A percentile compares a stretch with the other conserved stretches of the same genome.
Conservation (phyloP, 2,888 invertebrate species). For the Cephus nigrinus region DNA sequence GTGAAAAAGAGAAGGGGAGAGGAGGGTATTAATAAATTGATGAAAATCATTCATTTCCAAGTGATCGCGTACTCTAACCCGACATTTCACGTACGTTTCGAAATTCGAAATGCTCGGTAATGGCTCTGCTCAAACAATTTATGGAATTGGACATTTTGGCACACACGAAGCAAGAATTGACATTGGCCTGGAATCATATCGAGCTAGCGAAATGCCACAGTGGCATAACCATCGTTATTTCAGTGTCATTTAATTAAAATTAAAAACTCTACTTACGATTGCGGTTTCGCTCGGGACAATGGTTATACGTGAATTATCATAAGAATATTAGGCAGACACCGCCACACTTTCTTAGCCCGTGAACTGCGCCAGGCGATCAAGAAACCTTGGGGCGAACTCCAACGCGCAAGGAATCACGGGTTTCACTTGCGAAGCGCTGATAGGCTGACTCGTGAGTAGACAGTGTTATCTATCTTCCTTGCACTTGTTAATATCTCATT, state of each 20-base stretch:
- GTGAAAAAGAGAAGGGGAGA: background rate
- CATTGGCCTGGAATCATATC: conserved; percentile 40
- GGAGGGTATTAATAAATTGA: background rate
- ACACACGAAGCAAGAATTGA: conserved; percentile 31
- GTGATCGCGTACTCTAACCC: background rate
- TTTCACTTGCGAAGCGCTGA: conserved; percentile 35
- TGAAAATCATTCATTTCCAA: background rate
- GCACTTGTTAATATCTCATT: background rate
- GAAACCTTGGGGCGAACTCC: conserved; percentile 36
- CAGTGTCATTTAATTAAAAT: background rate
- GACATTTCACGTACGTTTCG: background rate
- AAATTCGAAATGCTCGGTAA: background rate
- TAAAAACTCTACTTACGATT: conserved; percentile 50
- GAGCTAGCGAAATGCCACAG: conserved; percentile 25
- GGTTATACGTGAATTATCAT: conserved; percentile 54
- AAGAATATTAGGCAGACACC: conserved; percentile 42
- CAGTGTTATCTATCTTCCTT: background rate
- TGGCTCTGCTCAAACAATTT: background rate
- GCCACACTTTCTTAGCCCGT: conserved; percentile 29
- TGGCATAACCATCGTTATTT: conserved; percentile 5
- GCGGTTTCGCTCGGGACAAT: conserved; percentile 41
- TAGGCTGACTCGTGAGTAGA: conserved; percentile 27
- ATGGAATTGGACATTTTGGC: conserved; percentile 44
- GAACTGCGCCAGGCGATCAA: conserved; percentile 28
- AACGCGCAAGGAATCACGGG: conserved; percentile 50